Evolutionary conservation across 2,113 vertebrate genomes (phyloP).

Genomic region (Ovibos moschatus): DNA sequence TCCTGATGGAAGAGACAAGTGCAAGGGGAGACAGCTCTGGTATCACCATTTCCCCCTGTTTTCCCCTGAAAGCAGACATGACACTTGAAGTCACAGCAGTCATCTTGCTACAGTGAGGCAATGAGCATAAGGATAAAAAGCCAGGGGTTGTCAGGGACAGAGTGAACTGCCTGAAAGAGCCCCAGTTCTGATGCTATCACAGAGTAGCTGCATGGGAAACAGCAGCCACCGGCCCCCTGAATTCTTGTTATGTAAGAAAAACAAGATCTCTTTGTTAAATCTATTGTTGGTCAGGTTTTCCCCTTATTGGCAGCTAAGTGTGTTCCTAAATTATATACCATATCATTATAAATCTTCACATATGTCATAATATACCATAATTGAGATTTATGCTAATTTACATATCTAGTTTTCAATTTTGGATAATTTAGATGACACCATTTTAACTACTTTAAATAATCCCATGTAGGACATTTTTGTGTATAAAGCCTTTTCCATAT

Average conservation of each 20-base stretch:
- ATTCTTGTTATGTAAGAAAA: neutral
- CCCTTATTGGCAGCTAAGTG: neutral
- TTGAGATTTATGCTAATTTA: neutral
- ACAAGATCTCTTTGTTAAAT: neutral
- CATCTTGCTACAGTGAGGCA: neutral
- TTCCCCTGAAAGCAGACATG: neutral
- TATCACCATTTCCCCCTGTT: neutral
- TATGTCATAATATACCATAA: neutral
- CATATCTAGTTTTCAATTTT: neutral
- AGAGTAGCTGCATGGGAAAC: neutral
- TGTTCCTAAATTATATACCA: neutral
- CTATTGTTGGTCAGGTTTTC: neutral
- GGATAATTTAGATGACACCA: neutral
- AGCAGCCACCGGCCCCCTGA: fast-evolving
- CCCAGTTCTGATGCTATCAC: neutral
- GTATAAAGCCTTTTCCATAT: neutral
- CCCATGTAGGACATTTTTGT: neutral
- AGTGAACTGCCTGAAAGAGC: neutral
- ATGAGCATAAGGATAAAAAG: neutral
- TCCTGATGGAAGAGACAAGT: neutral
- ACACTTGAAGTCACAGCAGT: neutral
- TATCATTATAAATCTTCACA: neutral
- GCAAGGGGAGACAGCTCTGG: neutral
- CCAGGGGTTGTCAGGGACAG: neutral
- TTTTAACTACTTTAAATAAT: constrained; percentile 10